These are phyloP conservation scores for Daboia siamensis DNA, from an alignment of 2,113 vertebrate genomes.

Conservation along the genomic window DNA sequence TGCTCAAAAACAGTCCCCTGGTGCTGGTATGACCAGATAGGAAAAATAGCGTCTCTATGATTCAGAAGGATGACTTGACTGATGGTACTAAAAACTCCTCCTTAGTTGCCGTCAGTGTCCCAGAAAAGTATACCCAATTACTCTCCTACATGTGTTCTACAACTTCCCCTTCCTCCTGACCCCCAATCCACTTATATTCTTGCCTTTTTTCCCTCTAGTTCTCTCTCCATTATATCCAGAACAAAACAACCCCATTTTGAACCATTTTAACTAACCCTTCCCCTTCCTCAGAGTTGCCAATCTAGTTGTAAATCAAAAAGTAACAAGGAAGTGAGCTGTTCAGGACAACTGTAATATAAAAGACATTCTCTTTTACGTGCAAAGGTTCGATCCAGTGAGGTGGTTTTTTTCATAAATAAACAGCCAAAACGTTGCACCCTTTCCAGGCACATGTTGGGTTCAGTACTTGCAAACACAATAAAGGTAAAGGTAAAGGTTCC, in stretches of 20 bases:
- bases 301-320: neutral
- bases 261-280: neutral
- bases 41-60: neutral
- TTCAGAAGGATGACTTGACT: neutral
- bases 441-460: neutral
- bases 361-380: neutral
- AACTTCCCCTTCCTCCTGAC: neutral
- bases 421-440: neutral
- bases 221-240: neutral
- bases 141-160: neutral
- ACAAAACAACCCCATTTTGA: neutral
- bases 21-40: neutral
- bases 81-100: neutral
- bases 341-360: neutral
- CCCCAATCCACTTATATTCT: neutral
- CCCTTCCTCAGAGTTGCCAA: neutral
- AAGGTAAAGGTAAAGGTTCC: no score
- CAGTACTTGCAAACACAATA: neutral
- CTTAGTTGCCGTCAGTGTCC: neutral
- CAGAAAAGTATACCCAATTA: neutral
- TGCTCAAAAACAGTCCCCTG: neutral
- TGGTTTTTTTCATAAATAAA: neutral
- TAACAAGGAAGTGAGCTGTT: neutral
- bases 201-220: neutral
- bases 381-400: neutral